Percentiles rank a stretch among this genome's conserved stretches.
phyloP scores from a whole-genome alignment of 2,888 invertebrate species.

The Leptinotarsa juncta region DNA sequence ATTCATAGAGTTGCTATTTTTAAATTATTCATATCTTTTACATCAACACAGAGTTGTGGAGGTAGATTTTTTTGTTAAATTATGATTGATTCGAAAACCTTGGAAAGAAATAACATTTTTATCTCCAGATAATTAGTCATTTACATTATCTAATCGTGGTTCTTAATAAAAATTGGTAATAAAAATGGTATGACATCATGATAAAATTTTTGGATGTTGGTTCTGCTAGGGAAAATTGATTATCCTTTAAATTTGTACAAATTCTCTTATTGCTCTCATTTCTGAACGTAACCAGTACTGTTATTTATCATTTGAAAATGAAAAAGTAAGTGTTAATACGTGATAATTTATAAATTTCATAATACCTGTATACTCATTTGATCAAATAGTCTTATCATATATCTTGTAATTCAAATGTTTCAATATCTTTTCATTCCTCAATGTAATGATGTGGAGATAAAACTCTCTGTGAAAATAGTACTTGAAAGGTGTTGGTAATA shows the following conservation, averaged over 20 bases:
- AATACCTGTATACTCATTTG: not conserved
- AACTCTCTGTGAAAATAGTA: too few relatives aligned
- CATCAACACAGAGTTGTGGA: not conserved
- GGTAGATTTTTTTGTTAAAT: not conserved
- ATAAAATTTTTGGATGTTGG: not conserved
- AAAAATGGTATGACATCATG: not conserved
- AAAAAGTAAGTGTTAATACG: not conserved
- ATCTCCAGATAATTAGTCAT: not conserved
- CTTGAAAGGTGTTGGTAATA: too few relatives aligned
- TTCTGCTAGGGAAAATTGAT: not conserved
- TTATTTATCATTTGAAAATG: not conserved
- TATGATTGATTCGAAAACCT: not conserved
- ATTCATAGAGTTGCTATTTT: not conserved
- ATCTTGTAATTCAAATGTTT: not conserved
- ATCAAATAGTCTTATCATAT: not conserved
- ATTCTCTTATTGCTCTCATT: not conserved
- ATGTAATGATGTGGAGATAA: too few relatives aligned
- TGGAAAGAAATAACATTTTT: not conserved
- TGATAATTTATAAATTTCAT: not conserved
- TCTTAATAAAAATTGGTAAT: not conserved
- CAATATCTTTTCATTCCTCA: too few relatives aligned
- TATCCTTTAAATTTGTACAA: not conserved
- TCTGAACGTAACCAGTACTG: not conserved
- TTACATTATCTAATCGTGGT: slow-evolving; percentile 15
- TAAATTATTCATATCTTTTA: not conserved